A percentile compares a stretch with the other conserved stretches of the same genome.
Conservation (phyloP, 1,140 invertebrate species). For the Bombus soroeensis region DNA sequence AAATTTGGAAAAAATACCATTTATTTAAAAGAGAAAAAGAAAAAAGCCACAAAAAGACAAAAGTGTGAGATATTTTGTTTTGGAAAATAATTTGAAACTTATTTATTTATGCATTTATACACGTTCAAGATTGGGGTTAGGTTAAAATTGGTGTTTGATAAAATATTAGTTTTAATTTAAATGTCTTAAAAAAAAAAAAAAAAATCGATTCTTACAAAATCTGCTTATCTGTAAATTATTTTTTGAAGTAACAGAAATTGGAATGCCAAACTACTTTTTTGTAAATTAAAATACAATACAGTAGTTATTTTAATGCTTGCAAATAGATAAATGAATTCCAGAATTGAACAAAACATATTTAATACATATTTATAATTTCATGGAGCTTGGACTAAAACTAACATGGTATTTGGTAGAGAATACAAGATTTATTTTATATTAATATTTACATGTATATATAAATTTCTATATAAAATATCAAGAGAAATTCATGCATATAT, state of each 20-base stretch:
- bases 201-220: not conserved
- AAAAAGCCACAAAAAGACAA: not conserved
- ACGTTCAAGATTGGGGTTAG: not conserved
- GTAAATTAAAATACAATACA: not conserved
- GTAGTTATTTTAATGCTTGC: slow-evolving; percentile 2
- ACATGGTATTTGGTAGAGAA: not conserved
- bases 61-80: slow-evolving; percentile 28
- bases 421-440: not conserved
- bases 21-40: slow-evolving; percentile 1
- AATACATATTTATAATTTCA: slow-evolving; percentile 44
- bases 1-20: slow-evolving; percentile 27
- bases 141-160: not conserved
- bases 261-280: not conserved
- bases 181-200: too few species aligned
- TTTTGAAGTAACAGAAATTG: not conserved
- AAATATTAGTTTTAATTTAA: not conserved
- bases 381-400: not conserved
- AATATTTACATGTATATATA: slow-evolving; percentile 40
- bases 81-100: not conserved
- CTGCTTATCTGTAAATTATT: not conserved
- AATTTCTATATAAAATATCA: not conserved
- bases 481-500: slow-evolving; percentile 27
- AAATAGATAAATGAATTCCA: not conserved
- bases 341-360: not conserved
- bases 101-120: not conserved